Conservation (phyloP, 2,888 invertebrate genomes). For the Perizoma affinitatum region DNA sequence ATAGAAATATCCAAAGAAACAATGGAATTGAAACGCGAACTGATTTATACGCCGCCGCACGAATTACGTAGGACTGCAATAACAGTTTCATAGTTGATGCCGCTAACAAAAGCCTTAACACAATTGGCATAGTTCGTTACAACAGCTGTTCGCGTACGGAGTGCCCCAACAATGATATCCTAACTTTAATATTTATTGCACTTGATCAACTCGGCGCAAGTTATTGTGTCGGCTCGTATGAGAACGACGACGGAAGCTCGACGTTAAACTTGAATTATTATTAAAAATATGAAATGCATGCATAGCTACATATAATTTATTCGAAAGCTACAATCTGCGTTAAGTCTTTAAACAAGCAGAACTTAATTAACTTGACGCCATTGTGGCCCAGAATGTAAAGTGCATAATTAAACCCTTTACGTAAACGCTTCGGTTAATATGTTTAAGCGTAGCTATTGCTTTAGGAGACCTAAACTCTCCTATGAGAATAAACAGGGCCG, state of each 20-base stretch:
- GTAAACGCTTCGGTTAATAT: slow-evolving; percentile 80
- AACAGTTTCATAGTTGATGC: slow-evolving; percentile 72
- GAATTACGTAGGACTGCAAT: slow-evolving; percentile 55
- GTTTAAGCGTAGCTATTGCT: slow-evolving; percentile 79
- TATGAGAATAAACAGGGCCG: slow-evolving; percentile 79
- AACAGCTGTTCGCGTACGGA: slow-evolving; percentile 67
- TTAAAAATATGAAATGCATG: slow-evolving; percentile 67
- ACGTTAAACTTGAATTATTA: slow-evolving; percentile 50
- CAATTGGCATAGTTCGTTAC: slow-evolving; percentile 76
- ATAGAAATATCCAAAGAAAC: slow-evolving; percentile 42
- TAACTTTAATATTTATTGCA: slow-evolving; percentile 82
- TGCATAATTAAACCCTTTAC: slow-evolving; percentile 79
- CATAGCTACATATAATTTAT: slow-evolving; percentile 61
- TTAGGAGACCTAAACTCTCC: slow-evolving; percentile 81
- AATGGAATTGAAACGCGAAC: slow-evolving; percentile 44
- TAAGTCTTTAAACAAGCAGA: slow-evolving; percentile 74
- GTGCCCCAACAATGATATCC: slow-evolving; percentile 78
- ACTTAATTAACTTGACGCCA: slow-evolving; percentile 79
- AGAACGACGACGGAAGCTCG: slow-evolving; percentile 34
- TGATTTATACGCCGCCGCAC: slow-evolving; percentile 48
- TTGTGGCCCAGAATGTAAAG: slow-evolving; percentile 74
- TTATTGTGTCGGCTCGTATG: slow-evolving; percentile 53
- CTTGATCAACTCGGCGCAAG: slow-evolving; percentile 71
- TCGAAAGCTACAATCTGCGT: slow-evolving; percentile 64
- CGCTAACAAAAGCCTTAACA: slow-evolving; percentile 72